Conservation (phyloP, 1,140 invertebrate species). For the Choristoneura fumiferana region DNA sequence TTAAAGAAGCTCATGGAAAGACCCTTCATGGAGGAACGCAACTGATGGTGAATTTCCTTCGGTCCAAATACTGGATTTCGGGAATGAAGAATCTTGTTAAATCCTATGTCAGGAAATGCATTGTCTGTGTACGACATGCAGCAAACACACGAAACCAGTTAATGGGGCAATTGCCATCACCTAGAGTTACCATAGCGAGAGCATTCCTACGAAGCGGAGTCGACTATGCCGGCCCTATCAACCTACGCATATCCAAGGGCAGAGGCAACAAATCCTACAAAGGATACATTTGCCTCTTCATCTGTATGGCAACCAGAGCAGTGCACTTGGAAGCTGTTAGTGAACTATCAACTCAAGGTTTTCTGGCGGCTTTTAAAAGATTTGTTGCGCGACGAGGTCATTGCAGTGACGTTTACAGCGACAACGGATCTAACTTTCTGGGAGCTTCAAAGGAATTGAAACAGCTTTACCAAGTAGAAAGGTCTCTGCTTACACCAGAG, state of each 20-base stretch:
- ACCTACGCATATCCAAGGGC: slow-evolving; percentile 11
- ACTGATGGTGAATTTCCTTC: slow-evolving; percentile 4
- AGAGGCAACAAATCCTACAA: slow-evolving; percentile 21
- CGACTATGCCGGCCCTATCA: slow-evolving; percentile 24
- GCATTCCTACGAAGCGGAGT: slow-evolving; percentile 23
- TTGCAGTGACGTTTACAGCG: slow-evolving; percentile 36
- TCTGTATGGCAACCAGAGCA: slow-evolving; percentile 27
- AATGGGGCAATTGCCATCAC: slow-evolving; percentile 22
- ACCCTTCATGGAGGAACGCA: too few relatives aligned
- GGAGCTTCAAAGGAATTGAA: slow-evolving; percentile 33
- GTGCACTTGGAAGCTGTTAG: slow-evolving; percentile 26
- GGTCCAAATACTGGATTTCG: slow-evolving; percentile 22
- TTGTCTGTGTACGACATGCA: slow-evolving; percentile 15
- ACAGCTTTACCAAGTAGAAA: not conserved
- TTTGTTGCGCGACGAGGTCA: slow-evolving; percentile 34
- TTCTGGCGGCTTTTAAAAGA: slow-evolving; percentile 21
- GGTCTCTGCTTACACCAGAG: not conserved
- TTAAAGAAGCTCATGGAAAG: too few relatives aligned
- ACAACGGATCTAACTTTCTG: slow-evolving; percentile 53
- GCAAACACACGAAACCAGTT: slow-evolving; percentile 15
- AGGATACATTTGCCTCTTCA: slow-evolving; percentile 24
- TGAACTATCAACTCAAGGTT: slow-evolving; percentile 20
- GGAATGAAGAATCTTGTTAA: not conserved
- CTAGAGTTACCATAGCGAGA: slow-evolving; percentile 14
- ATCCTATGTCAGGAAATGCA: not conserved